phyloP scores from a whole-genome alignment of 2,888 invertebrate species.

The Agonopterix heracliana region DNA sequence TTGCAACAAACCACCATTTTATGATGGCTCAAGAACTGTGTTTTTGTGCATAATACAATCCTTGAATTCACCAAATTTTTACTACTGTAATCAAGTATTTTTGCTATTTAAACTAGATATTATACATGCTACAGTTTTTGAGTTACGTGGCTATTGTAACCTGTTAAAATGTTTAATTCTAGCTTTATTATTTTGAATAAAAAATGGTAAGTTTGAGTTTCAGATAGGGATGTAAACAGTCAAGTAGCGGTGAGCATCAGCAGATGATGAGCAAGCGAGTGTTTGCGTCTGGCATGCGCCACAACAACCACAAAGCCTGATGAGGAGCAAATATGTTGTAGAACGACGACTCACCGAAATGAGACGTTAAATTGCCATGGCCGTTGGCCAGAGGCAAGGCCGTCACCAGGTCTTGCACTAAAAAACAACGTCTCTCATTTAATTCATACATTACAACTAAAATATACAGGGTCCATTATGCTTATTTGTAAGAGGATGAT shows the following conservation, averaged over 20 bases:
- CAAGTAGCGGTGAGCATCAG: slow-evolving; percentile 30
- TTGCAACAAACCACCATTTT: too few species aligned
- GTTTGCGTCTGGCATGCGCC: slow-evolving; percentile 56
- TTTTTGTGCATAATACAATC: too few species aligned
- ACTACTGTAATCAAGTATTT: too few species aligned
- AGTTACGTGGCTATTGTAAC: too few species aligned
- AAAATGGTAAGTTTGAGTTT: background rate
- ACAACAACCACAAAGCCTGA: slow-evolving; percentile 72
- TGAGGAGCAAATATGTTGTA: slow-evolving; percentile 52
- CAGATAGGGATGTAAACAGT: background rate
- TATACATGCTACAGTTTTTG: too few species aligned
- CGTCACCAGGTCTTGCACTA: slow-evolving; percentile 77
- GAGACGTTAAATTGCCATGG: slow-evolving; percentile 74
- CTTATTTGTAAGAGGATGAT: too few species aligned
- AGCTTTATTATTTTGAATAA: background rate
- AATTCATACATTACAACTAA: slow-evolving; percentile 54
- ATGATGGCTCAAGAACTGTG: too few species aligned
- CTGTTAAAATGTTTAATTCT: too few species aligned
- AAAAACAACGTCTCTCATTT: slow-evolving; percentile 73
- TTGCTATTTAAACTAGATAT: too few species aligned
- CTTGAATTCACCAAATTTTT: too few species aligned
- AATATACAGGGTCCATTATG: too few species aligned
- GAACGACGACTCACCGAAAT: slow-evolving; percentile 75
- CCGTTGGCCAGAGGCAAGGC: slow-evolving; percentile 76
- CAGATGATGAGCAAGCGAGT: slow-evolving; percentile 42